phyloP scores from a whole-genome alignment of 2,888 invertebrate genomes.

The Meghimatium bilineatum region DNA sequence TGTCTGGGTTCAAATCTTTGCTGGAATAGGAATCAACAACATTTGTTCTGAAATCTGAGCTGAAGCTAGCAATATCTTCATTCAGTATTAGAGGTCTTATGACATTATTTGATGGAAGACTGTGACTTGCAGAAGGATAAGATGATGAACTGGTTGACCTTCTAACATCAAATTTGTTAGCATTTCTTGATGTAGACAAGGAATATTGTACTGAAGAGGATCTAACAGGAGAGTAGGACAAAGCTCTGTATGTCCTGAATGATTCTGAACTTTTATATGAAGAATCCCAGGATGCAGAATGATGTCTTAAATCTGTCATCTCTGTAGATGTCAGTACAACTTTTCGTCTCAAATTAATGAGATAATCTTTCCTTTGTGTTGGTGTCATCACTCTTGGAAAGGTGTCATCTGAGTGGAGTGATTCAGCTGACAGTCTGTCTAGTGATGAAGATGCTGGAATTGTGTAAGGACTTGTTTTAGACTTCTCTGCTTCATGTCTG shows the following conservation, averaged over 20 bases:
- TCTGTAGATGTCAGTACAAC: slow-evolving; percentile 65
- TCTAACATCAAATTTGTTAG: background rate
- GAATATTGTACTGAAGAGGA: background rate
- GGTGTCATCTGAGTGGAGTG: slow-evolving; percentile 35
- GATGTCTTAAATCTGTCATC: slow-evolving; percentile 43
- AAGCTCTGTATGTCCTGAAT: slow-evolving; percentile 32
- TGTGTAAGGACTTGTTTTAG: slow-evolving; percentile 47
- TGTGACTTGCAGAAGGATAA: background rate
- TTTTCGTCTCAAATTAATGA: slow-evolving; percentile 64
- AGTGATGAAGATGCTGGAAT: background rate
- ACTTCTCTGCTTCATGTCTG: slow-evolving; percentile 57
- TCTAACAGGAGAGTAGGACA: slow-evolving; percentile 39
- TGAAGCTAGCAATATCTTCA: slow-evolving; percentile 14
- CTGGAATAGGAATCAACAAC: slow-evolving; percentile 31
- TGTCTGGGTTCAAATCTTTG: slow-evolving; percentile 55
- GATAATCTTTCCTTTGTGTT: slow-evolving; percentile 66
- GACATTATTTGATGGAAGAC: background rate
- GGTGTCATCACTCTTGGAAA: slow-evolving; percentile 66
- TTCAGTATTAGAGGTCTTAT: slow-evolving; percentile 32
- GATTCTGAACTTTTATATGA: slow-evolving; percentile 26
- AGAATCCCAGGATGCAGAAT: slow-evolving; percentile 45
- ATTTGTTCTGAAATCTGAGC: slow-evolving; percentile 42
- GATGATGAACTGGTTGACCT: background rate
- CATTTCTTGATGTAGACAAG: background rate
- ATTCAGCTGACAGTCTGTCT: slow-evolving; percentile 49